Base-by-base conservation (phyloP, 2,113 vertebrate species). In the Cyanoramphus novaezelandiae region DNA sequence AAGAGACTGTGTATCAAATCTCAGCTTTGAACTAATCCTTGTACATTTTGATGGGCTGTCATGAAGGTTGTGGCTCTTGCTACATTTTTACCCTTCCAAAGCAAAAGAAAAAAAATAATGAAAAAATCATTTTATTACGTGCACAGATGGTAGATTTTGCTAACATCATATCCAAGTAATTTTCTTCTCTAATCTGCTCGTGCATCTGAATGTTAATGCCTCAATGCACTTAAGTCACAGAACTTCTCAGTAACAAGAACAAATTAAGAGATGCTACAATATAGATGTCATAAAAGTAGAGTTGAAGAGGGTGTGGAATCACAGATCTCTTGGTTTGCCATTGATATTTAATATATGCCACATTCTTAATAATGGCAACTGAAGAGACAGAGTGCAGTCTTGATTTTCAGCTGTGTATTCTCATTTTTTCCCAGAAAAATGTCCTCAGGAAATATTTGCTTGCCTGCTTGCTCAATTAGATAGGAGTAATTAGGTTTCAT, bases 111-210 rank as follows among this genome's bases (percentile, higher is more conserved):
- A n/a, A 68, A 59, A 67, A 39, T 28, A 46, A 68, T 29, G 29
- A 88, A 85, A 63, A 65, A 65, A 49, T 19, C 9, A 49, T 84
- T 92, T 94, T 92, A 92, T 92, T 93, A 94, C 76, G 77, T 72
- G 77, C 69, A 88, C 90, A 95, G 88, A 92, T 93, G 92, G 92
- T 49, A 86, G 65, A 67, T 92, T 96, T 94, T 91, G 83, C 57
- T 88, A 79, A 84, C 2, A 17, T 91, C 79, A 71, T 57, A 86
- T 49, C 57, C 35, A 78, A 92, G 96, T 33, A 0, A 82, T 88
- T 95, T 95, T 86, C 74, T 94, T 88, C 60, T 76, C 72, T 88
- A 59, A 95, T 92, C 29, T 82, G 27, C 64, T 46, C 2, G 2
- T 53, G 82, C 25, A 72, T 74, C 65, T 85, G 70, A 93, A 94